Base-by-base conservation (phyloP, 2,888 invertebrate species). In the Andrena chrysosceles region DNA sequence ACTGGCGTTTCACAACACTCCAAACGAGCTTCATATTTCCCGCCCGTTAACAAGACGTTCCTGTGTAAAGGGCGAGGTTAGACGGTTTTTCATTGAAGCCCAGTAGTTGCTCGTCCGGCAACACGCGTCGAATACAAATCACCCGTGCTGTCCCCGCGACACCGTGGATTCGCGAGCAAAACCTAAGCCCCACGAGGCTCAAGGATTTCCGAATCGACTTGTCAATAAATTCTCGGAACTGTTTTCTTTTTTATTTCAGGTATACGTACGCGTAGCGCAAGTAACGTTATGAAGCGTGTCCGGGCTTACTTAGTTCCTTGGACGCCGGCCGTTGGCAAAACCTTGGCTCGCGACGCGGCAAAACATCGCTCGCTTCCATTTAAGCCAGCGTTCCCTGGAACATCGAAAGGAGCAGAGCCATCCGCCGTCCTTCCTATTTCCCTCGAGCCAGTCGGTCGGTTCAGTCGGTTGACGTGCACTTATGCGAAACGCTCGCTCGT, bases 41-140 rank as follows among this genome's bases (percentile, higher is more conserved):
- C 64, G 78, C 20, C 64, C 69, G 20, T 63, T 79, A 79, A 79
- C 79, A 79, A 79, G 79, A 79, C 56, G 79, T 79, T 59, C 69
- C 77, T 63, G 77, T 70, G 42, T 64, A 78, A 64, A 64, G 54
- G 29, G 42, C 59, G 70, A 60, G 59, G 64, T 77, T 64, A 23
- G 56, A 74, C 63, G 48, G 63, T 42, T 76, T 79, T 77, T 62
- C 52, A 67, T 23, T 62, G 60, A 23, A 31, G 48, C 49, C 26
- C 60, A 42, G 69, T 31, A 49, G 60, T 60, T 72, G 48, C 49
- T 64, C 64, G 33, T 54, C n/a, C 35, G 42, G 35, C 64, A 66
- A 74, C 80, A 77, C 69, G 79, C 69, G 56, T 63, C 79, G 79
- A 79, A 79, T 79, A 79, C 79, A 79, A 77, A 79, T 79, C 63